Conservation (phyloP, 2,113 vertebrate species). For the Empidonax traillii region DNA sequence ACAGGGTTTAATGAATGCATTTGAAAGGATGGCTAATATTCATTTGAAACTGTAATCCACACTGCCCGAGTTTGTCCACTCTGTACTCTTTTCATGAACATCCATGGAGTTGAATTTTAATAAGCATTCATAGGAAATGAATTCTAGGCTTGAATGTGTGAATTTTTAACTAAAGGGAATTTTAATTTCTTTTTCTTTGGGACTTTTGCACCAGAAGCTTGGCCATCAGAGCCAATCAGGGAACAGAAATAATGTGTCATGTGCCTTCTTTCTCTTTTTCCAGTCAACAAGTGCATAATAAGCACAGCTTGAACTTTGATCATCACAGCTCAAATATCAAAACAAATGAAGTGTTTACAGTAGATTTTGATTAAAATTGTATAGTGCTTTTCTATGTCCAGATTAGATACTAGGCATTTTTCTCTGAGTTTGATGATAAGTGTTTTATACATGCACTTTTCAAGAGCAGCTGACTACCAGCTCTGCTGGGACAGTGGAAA, state of each 20-base stretch:
- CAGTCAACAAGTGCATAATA: neutral
- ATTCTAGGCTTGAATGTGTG: neutral
- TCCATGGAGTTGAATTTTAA: conserved; percentile 19
- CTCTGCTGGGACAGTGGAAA: conserved; percentile 19
- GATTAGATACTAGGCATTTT: neutral
- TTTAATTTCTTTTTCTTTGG: neutral
- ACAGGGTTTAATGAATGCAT: neutral
- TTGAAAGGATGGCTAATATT: conserved; percentile 12
- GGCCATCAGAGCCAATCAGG: neutral
- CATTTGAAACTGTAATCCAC: conserved; percentile 7
- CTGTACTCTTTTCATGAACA: neutral
- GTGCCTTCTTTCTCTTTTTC: neutral
- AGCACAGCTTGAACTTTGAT: conserved; percentile 28
- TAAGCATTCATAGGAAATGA: neutral
- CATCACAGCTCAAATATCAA: neutral
- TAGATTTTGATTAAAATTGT: conserved; percentile 4
- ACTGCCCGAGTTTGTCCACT: neutral
- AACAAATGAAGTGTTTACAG: neutral
- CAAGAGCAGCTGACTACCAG: neutral
- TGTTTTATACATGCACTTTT: neutral
- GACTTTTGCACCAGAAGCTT: neutral
- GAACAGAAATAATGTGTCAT: neutral
- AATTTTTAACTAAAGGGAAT: neutral
- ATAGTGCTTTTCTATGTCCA: neutral
- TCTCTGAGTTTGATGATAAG: neutral